Evolutionary conservation across 2,888 invertebrate species (phyloP).

Genomic region (Ectemnius lituratus): DNA sequence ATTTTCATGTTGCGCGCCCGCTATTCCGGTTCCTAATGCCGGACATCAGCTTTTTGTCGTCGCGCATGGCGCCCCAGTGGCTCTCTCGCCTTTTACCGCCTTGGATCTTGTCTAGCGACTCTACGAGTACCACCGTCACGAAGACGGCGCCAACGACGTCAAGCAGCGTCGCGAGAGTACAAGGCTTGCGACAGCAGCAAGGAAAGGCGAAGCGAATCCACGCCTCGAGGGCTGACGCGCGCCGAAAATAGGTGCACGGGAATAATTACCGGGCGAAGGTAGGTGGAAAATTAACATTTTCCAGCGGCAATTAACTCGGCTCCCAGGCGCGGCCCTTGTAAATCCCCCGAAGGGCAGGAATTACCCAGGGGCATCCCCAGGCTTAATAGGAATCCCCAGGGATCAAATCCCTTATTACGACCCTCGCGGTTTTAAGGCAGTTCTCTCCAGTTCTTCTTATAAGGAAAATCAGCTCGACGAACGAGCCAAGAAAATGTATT

Average conservation of each 20-base stretch:
- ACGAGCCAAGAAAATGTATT: too few species aligned
- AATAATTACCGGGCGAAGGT: conserved; percentile 31
- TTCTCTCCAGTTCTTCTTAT: too few species aligned
- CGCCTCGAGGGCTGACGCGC: background rate
- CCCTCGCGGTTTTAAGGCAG: too few species aligned
- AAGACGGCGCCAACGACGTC: background rate
- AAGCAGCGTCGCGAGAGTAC: background rate
- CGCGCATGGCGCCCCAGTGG: background rate
- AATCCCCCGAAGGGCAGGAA: too few species aligned
- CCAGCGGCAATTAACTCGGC: conserved; percentile 33
- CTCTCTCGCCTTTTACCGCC: conserved; percentile 1
- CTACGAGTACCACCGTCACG: background rate
- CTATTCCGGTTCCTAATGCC: conserved; percentile 50
- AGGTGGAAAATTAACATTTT: conserved; percentile 17
- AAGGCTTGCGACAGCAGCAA: too few species aligned
- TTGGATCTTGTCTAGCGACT: background rate
- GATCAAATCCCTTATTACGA: too few species aligned
- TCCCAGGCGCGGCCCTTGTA: too few species aligned
- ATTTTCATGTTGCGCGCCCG: conserved; percentile 51
- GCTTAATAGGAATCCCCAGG: too few species aligned
- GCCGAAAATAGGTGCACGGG: conserved; percentile 25
- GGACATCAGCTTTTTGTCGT: conserved; percentile 27
- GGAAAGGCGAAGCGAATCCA: background rate
- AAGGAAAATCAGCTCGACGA: too few species aligned
- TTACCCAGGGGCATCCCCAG: too few species aligned